A percentile compares a stretch with the other conserved stretches of the same genome.
phyloP scores from a whole-genome alignment of 2,113 vertebrate species.

The Grammomys dolichurus region DNA sequence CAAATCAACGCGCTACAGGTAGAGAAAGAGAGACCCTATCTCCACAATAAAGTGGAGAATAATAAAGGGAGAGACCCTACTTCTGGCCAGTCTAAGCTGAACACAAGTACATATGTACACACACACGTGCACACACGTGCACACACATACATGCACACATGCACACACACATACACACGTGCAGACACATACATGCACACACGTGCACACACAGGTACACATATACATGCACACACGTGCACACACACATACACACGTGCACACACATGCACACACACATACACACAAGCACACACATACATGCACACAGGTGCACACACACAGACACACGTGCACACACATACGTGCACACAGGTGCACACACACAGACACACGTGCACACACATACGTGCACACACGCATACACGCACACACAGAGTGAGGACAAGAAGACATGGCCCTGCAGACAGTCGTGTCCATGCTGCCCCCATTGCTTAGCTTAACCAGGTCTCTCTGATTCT shows the following conservation, averaged over 20 bases:
- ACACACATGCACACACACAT: too few species aligned
- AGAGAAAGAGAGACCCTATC: neutral
- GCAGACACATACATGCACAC: neutral
- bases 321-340: too few species aligned
- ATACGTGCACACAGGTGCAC: neutral
- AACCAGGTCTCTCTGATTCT: neutral
- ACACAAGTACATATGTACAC: neutral
- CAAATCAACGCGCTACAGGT: neutral
- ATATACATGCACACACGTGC: too few species aligned
- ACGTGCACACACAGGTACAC: too few species aligned
- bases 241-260: too few species aligned
- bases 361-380: too few species aligned
- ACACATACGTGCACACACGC: too few species aligned
- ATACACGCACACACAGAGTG: neutral
- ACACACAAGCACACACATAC: too few species aligned
- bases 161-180: neutral
- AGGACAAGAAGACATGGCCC: neutral
- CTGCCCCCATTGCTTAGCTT: neutral
- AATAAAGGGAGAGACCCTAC: neutral
- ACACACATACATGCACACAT: too few species aligned
- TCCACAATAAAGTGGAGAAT: neutral
- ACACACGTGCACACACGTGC: fast-evolving
- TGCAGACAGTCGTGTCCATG: neutral
- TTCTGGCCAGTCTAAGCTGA: neutral
- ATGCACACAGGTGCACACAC: too few species aligned